Evolutionary conservation across 2,888 invertebrate genomes (phyloP).

Genomic region (Pantelozetes paolii): DNA sequence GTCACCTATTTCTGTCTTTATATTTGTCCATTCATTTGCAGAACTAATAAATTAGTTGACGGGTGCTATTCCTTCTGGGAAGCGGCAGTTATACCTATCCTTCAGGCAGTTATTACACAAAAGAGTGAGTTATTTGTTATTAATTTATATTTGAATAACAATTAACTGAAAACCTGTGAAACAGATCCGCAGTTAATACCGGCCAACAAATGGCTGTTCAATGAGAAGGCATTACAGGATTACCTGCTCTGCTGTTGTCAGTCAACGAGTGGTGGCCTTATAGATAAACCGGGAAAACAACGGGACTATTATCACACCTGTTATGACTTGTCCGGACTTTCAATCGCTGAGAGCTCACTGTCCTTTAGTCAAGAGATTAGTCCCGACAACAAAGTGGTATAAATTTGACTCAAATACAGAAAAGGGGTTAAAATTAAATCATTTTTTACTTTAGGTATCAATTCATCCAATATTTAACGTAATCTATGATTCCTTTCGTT

Average conservation of each 20-base stretch:
- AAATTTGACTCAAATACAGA: too few relatives aligned
- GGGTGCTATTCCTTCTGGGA: constrained; percentile 99
- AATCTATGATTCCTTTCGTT: constrained; percentile 62
- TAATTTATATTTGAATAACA: not conserved
- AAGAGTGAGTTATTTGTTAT: constrained; percentile 40
- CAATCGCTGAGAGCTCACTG: constrained; percentile 74
- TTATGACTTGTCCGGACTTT: constrained; percentile 88
- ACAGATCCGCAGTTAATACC: not conserved
- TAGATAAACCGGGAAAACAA: constrained; percentile 93
- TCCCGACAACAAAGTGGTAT: constrained; percentile 46
- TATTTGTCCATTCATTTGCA: constrained; percentile 39
- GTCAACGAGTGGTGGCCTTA: constrained; percentile 80
- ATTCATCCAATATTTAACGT: constrained; percentile 81
- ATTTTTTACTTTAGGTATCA: constrained; percentile 56
- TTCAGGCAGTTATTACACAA: constrained; percentile 65
- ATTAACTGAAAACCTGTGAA: not conserved
- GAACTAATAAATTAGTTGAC: constrained; percentile 96
- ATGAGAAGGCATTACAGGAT: constrained; percentile 84
- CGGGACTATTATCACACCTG: constrained; percentile 96
- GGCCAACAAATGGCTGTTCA: constrained; percentile 65
- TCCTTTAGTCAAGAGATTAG: too few relatives aligned
- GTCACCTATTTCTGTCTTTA: not conserved
- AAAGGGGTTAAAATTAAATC: constrained; percentile 19
- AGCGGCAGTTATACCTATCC: constrained; percentile 82
- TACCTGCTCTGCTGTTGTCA: constrained; percentile 84